Base-by-base conservation (phyloP, 1,140 invertebrate species). In the Diuraphis noxia region DNA sequence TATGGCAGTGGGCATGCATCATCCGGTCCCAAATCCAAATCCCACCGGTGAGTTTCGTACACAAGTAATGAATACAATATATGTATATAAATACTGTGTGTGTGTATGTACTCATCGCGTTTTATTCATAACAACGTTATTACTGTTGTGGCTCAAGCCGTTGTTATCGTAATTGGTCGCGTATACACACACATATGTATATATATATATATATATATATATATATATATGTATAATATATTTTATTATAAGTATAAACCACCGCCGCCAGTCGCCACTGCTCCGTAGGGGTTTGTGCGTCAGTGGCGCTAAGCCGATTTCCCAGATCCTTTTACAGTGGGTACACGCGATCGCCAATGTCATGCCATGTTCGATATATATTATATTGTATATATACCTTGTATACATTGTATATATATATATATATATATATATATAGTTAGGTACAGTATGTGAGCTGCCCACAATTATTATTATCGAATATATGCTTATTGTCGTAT, bases 151-250 rank as follows among this genome's bases (percentile, higher is more conserved):
- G 40, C 56, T 13, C 88, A 46, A 89, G 36, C 88, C 88, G 88
- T 89, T 89, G 88, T 89, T 89, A 89, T 34, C 88, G 56, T 90
- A 90, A 90, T 90, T 90, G 88, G 88, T 79, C 56, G 88, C n/a
- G 63, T 36, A 36, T 46, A 34, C 13, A 72, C 56, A 72, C 41
- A 43, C 41, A 43, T 0, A 43, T 13, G 13, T 13, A 43, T 13
- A 43, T 13, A 43, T 13, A 43, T 13, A 43, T 13, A 43, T 17
- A 46, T 17, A 46, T 10, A 43, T 10, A 43, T 10, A 43, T 10
- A 43, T 10, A 43, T 10, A 43, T 10, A 43, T 10, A 43, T 10
- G 13, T 49, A 49, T 49, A 49, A 49, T 72, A 72, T n/a, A 72
- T 72, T n/a, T 30, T 72, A 72, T 72, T 72, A 72, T 72, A 34